Base-by-base conservation (phyloP, 1,140 invertebrate genomes). In the Dendrolimus kikuchii region DNA sequence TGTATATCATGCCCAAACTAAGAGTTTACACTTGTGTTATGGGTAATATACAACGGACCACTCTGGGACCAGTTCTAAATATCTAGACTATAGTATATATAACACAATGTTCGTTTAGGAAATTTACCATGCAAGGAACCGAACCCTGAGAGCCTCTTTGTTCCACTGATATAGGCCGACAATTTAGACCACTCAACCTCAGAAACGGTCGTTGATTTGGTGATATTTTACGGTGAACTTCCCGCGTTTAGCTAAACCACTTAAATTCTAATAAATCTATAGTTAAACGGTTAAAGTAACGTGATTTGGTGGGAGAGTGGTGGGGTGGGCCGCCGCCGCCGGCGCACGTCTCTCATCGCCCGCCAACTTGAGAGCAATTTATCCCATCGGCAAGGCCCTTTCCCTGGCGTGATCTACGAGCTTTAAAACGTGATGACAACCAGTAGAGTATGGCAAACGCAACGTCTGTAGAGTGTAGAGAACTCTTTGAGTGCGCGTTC, bases 321-420 rank as follows among this genome's bases (percentile, higher is more conserved):
- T 44, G 47, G 44, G 58, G 46, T 48, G 54, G 49, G 48, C 55
- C 44, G 51, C 52, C 51, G 62, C 23, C 59, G 52, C 58, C 68
- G 69, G 72, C 70, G 60, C 67, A 41, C 57, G 60, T 83, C 80
- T 60, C 40, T 83, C 80, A 55, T 68, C 80, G 60, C 55, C 57
- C 54, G 52, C 52, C 64, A 66, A 73, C 75, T 77, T 71, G 74
- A 75, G 66, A 77, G 72, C 72, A 71, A 71, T 79, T 77, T 76
- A 66, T 73, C 54, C 71, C 64, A 68, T 77, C 74, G 66, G 48
- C 68, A 59, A 57, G 65, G 62, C 70, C 65, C 68, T 77, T 64
- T 56, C 54, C 51, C 47, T 44, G 51, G 51, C 62, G 68, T 74
- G 74, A 77, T 77, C 68, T 73, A 73, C 67, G 73, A 68, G 63